Conservation (phyloP, 2,113 vertebrate genomes). For the Gracilinanus agilis region DNA sequence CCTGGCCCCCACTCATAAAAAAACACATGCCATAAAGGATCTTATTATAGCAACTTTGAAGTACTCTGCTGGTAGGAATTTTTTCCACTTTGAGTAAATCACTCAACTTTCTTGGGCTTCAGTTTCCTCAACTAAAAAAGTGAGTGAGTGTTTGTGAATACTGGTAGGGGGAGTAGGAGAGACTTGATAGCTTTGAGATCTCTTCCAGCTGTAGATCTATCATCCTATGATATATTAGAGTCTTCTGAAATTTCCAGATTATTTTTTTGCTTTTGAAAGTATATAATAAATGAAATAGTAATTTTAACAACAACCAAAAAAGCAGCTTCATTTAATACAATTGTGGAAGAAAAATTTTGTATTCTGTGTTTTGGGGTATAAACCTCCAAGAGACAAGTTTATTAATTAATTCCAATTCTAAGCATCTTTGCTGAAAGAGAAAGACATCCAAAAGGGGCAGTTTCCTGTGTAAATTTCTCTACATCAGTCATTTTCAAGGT, state of each 20-base stretch:
- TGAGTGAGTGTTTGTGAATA: too few species aligned
- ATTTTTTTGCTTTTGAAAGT: background rate
- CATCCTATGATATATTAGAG: background rate
- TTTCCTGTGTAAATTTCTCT: background rate
- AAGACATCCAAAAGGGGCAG: background rate
- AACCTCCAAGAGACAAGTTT: background rate
- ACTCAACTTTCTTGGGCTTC: background rate
- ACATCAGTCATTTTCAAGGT: background rate
- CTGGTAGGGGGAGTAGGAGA: background rate
- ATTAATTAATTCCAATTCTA: background rate
- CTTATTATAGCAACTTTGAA: background rate
- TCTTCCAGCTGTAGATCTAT: background rate
- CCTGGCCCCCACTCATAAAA: too few species aligned
- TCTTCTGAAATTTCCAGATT: background rate
- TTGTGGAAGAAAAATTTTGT: background rate
- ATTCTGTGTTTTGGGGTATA: background rate
- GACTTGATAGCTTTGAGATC: background rate
- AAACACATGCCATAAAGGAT: background rate
- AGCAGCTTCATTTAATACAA: background rate
- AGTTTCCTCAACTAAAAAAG: background rate
- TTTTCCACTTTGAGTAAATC: background rate
- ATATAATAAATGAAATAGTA: background rate
- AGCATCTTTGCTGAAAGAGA: background rate
- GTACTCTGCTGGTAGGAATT: background rate
- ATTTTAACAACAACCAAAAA: background rate